These are phyloP conservation scores for Larimichthys polyactis DNA, from an alignment of 2,113 vertebrate species.

Conservation along the genomic window DNA sequence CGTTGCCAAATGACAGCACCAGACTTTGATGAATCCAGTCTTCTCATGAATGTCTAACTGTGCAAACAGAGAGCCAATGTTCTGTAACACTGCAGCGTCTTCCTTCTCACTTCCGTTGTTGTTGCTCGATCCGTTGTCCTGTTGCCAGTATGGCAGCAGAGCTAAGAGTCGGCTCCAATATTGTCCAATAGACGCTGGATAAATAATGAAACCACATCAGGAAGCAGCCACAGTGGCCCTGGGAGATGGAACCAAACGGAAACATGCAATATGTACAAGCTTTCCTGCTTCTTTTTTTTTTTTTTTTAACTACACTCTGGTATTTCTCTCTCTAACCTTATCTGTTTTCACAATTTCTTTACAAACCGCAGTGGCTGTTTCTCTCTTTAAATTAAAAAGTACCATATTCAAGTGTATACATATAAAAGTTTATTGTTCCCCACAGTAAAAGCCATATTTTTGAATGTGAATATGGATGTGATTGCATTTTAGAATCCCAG, in stretches of 20 bases:
- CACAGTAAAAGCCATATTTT: slow-evolving; percentile 13
- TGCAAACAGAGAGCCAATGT: slow-evolving; percentile 53
- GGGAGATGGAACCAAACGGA: slow-evolving; percentile 73
- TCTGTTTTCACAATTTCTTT: slow-evolving; percentile 60
- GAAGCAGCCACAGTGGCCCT: slow-evolving; percentile 69
- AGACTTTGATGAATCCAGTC: slow-evolving; percentile 41
- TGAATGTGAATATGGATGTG: slow-evolving; percentile 2
- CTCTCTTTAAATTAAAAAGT: slow-evolving; percentile 17
- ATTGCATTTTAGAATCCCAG: slow-evolving; percentile 11
- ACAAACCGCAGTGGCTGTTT: slow-evolving; percentile 16
- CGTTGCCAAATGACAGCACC: slow-evolving; percentile 36
- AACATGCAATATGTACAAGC: slow-evolving; percentile 76
- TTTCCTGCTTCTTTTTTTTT: slow-evolving; percentile 45
- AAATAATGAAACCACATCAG: slow-evolving; percentile 82
- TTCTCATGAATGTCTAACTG: slow-evolving; percentile 38
- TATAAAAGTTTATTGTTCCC: background rate
- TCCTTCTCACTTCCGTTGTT: slow-evolving; percentile 64
- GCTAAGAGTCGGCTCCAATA: slow-evolving; percentile 62
- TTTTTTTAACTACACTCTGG: slow-evolving; percentile 12
- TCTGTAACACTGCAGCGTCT: slow-evolving; percentile 43
- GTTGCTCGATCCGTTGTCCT: slow-evolving; percentile 31
- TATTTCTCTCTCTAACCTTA: slow-evolving; percentile 42
- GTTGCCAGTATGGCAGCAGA: slow-evolving; percentile 72
- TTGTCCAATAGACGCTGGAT: slow-evolving; percentile 77
- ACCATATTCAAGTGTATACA: background rate